These are phyloP conservation scores for Rousettus madagascariensis DNA, from an alignment of 2,797 vertebrate species.

Conservation along the genomic window DNA sequence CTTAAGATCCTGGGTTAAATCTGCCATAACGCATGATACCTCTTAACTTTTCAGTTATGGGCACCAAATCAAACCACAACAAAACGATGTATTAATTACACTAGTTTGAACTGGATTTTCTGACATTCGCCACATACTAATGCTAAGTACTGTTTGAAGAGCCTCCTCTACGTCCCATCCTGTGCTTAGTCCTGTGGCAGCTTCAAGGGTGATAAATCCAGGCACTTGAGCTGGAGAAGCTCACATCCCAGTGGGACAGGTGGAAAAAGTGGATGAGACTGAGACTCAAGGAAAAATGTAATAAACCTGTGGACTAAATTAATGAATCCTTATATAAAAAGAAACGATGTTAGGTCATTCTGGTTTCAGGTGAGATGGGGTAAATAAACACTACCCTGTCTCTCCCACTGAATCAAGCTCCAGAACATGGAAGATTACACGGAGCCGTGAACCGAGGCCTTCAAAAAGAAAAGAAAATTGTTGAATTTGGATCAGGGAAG, in stretches of 20 bases:
- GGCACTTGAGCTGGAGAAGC: neutral
- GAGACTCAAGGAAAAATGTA: neutral
- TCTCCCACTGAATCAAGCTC: neutral
- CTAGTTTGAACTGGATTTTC: neutral
- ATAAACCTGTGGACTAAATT: no score
- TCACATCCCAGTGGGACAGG: neutral
- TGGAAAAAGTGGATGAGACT: rapidly evolving
- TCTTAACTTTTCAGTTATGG: neutral
- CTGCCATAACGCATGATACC: neutral
- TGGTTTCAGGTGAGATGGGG: neutral
- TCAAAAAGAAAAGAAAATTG: neutral
- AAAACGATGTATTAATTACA: neutral
- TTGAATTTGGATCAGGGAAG: neutral
- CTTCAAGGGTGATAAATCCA: neutral
- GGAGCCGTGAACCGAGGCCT: neutral
- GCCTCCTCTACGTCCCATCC: neutral
- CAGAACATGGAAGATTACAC: neutral
- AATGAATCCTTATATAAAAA: neutral
- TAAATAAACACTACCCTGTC: neutral
- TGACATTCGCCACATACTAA: neutral
- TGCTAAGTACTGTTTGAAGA: neutral
- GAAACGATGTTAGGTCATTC: neutral
- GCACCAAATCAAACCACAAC: neutral
- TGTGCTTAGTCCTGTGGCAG: neutral
- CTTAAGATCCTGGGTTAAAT: neutral